A percentile compares a stretch with the other conserved stretches of the same genome.
Evolutionary conservation across 92 coral and sea anemone genomes (phyloP).

Genomic region (Porites cylindrica): DNA sequence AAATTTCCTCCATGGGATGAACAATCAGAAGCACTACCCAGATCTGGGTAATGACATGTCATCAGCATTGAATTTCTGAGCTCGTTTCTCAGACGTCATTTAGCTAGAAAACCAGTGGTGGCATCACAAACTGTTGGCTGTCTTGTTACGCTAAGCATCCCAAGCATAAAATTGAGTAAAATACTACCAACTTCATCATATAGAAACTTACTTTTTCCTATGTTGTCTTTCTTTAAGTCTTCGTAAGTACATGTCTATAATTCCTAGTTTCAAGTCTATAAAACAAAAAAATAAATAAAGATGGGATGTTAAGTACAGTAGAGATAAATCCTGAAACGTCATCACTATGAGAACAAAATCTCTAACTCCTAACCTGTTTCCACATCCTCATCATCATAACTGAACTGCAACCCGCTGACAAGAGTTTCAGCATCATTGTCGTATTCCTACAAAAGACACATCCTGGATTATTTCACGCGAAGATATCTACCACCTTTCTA

Average conservation of each 20-base stretch:
- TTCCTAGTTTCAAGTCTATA: conserved; percentile 89
- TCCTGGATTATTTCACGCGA: neutral
- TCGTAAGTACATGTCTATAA: conserved; percentile 91
- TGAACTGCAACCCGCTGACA: conserved; percentile 91
- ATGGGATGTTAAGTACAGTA: neutral
- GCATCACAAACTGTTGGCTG: too few relatives aligned
- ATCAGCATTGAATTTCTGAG: too few relatives aligned
- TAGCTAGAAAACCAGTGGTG: too few relatives aligned
- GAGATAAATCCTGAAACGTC: neutral
- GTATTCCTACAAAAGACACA: conserved; percentile 75
- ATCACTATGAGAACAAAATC: neutral
- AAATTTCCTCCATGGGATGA: too few relatives aligned
- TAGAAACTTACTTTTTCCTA: conserved; percentile 83
- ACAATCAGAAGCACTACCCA: too few relatives aligned
- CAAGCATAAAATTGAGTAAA: too few relatives aligned
- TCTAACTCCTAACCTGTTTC: conserved; percentile 75
- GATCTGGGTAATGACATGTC: too few relatives aligned
- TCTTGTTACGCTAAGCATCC: too few relatives aligned
- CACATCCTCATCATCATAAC: conserved; percentile 93
- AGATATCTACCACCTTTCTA: neutral
- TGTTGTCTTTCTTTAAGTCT: conserved; percentile 94
- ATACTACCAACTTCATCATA: neutral
- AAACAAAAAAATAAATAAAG: neutral
- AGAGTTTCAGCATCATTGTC: conserved; percentile 98
- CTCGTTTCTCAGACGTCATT: too few relatives aligned